Conservation (phyloP, 2,113 vertebrate genomes). For the Dromiciops gliroides region DNA sequence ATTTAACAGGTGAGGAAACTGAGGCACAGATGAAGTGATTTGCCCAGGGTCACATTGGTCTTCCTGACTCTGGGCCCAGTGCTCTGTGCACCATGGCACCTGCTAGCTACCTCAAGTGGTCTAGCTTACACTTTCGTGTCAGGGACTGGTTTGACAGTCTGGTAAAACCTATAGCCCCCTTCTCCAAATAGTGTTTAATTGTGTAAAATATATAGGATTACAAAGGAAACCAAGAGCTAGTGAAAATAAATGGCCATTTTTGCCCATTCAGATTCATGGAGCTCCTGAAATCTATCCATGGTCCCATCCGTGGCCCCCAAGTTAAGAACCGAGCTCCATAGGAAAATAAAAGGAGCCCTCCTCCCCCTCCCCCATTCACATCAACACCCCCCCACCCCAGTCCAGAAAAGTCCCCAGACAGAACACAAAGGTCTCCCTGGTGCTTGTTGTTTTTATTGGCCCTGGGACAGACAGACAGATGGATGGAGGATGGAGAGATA, state of each 20-base stretch:
- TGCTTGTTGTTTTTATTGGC: slow-evolving; percentile 75
- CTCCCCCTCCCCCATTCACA: too few relatives aligned
- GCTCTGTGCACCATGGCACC: neutral
- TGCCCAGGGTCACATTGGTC: neutral
- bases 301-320: neutral
- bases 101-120: neutral
- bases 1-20: neutral
- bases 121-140: neutral
- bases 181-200: neutral
- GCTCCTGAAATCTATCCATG: neutral
- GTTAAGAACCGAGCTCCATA: neutral
- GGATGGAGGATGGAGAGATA: slow-evolving; percentile 58
- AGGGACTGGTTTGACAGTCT: neutral
- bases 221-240: neutral
- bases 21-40: neutral
- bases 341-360: neutral
- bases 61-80: neutral
- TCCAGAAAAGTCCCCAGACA: slow-evolving; percentile 31
- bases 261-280: neutral
- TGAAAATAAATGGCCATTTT: neutral
- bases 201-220: neutral
- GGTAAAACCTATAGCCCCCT: neutral
- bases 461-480: slow-evolving; percentile 73
- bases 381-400: neutral
- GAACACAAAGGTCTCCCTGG: slow-evolving; percentile 54